Base-by-base conservation (phyloP, 2,888 invertebrate species). In the Leptogaster cylindrica region DNA sequence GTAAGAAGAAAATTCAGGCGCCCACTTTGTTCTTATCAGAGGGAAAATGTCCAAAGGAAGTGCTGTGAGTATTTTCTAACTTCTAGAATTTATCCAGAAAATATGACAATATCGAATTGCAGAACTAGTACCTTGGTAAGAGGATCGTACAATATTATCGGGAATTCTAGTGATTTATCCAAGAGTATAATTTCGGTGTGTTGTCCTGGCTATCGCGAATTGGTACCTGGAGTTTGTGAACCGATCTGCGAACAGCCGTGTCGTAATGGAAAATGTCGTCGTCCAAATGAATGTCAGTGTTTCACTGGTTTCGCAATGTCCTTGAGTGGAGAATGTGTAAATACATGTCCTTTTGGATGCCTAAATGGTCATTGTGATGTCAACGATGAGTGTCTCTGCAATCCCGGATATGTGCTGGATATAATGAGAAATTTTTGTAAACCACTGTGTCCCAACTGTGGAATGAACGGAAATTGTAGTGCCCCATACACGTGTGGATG, bases 131-230 rank as follows among this genome's bases (percentile, higher is more conserved):
- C 16, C 8, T 18, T 44, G 20, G 16, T 44, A 1, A 10, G 3
- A 1, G 20, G 20, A 44, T 18, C 3, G 12, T 44, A 44, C 44
- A 1, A 7, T 7, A 20, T 44, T 10, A 2, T 33, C 4, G 78
- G 79, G 51, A 80, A 80, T 69, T 80, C 81, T 25, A 78, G 89
- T 0, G 82, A 84, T 1, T 80, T 87, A 5, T 84, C 86, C 20
- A 82, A 86, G 73, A 89, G 88, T 74, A 84, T 84, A 69, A 86
- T 89, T 72, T 83, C 87, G 70, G 83, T 87, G 23, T 92, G 92
- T 76, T 92, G 92, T 75, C 84, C 85, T 0, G 91, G 91, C 14
- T 91, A 88, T 79, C 82, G 83, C 69, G 33, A 52, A n/a, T 1
- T 33, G 8, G 1, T 10, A 7, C 8, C 20, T 16, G 31, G 33